Conservation (phyloP, 2,113 vertebrate genomes). For the Leiothrix lutea region DNA sequence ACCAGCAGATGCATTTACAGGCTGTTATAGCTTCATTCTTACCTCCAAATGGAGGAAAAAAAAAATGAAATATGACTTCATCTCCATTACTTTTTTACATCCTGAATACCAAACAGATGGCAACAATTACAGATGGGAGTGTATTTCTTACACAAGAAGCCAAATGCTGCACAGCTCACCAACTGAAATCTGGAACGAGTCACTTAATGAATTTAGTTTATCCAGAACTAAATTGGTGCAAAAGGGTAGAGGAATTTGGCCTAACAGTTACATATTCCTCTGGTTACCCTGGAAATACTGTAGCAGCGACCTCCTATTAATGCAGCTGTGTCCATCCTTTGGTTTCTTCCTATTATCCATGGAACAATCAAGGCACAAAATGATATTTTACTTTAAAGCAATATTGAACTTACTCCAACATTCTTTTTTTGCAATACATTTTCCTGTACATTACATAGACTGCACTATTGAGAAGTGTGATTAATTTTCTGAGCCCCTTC, state of each 20-base stretch:
- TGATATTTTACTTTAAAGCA: neutral
- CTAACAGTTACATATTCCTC: neutral
- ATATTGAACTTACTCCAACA: neutral
- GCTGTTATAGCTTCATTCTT: conserved; percentile 17
- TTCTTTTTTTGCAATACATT: neutral
- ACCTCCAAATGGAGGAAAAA: conserved; percentile 39
- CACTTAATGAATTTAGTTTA: conserved; percentile 16
- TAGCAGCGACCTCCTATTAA: neutral
- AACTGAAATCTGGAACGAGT: neutral
- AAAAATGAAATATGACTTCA: conserved; percentile 29
- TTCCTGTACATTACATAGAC: neutral
- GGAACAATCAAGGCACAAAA: neutral
- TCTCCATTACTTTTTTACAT: conserved; percentile 24
- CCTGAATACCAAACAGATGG: conserved; percentile 61
- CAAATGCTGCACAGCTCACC: conserved; percentile 28
- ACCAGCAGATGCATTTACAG: conserved; percentile 52
- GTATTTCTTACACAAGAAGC: conserved; percentile 25
- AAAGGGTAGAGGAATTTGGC: neutral
- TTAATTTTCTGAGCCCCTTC: neutral
- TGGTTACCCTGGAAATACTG: neutral
- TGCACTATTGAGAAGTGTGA: neutral
- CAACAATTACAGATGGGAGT: conserved; percentile 56
- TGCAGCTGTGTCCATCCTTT: neutral
- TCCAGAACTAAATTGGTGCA: neutral
- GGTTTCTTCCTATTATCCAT: neutral